Percentiles rank a stretch among this genome's conserved stretches.
These are phyloP conservation scores for Perodicticus potto DNA, from an alignment of 2,797 vertebrate genomes.

Conservation along the genomic window DNA sequence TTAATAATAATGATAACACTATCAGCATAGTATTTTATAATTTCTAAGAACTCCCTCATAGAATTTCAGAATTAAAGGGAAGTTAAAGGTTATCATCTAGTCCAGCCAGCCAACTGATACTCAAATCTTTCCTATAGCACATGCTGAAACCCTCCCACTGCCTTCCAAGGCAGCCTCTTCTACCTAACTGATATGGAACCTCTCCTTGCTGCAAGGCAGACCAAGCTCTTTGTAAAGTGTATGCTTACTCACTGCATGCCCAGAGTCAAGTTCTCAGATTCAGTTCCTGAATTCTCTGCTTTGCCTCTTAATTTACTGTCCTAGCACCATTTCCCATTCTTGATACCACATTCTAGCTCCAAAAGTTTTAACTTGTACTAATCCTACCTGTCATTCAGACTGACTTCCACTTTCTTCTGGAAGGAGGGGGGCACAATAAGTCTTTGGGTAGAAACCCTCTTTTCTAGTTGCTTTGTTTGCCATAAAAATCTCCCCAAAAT, in stretches of 20 bases:
- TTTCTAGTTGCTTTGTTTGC: conserved; percentile 14
- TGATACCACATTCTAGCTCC: background rate
- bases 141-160: background rate
- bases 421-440: background rate
- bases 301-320: background rate
- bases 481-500: conserved; percentile 5
- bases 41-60: background rate
- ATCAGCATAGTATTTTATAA: background rate
- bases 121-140: background rate
- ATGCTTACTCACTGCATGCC: background rate
- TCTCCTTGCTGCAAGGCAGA: background rate
- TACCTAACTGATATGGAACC: background rate
- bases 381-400: background rate
- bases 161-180: background rate
- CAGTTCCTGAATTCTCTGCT: background rate
- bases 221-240: background rate
- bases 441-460: background rate
- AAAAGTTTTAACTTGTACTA: no score
- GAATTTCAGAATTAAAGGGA: conserved; percentile 7
- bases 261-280: background rate
- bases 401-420: background rate
- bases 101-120: background rate
- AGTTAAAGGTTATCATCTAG: background rate
- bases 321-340: background rate
- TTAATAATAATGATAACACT: background rate